Evolutionary conservation across 2,113 vertebrate species (phyloP).

Genomic region (Saguinus imperator): DNA sequence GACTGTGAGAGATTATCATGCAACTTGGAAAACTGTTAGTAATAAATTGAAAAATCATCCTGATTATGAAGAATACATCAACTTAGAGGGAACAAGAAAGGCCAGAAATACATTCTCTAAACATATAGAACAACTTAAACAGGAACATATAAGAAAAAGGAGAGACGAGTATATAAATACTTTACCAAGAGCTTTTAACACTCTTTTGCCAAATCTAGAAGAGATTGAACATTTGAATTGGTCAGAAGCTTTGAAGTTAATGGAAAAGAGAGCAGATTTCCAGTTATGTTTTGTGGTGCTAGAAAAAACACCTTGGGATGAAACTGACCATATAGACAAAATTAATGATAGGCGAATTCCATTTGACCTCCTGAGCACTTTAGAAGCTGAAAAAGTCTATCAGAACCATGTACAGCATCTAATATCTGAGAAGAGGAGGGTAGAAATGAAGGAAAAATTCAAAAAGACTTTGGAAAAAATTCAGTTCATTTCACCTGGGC

Average conservation of each 20-base stretch:
- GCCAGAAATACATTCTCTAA: constrained; percentile 95
- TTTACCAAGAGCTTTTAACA: constrained; percentile 96
- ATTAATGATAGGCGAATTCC: constrained; percentile 96
- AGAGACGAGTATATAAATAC: constrained; percentile 96
- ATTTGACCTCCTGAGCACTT: constrained; percentile 94
- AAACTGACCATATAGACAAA: constrained; percentile 97
- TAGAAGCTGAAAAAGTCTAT: constrained; percentile 95
- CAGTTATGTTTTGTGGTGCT: constrained; percentile 96
- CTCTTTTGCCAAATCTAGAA: constrained; percentile 93
- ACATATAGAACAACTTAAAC: constrained; percentile 96
- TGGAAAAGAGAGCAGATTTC: constrained; percentile 94
- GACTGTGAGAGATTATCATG: constrained; percentile 96
- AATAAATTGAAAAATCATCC: constrained; percentile 95
- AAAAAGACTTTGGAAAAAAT: constrained; percentile 97
- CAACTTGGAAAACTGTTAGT: constrained; percentile 95
- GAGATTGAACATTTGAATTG: constrained; percentile 95
- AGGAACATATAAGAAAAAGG: constrained; percentile 96
- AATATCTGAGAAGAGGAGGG: constrained; percentile 93
- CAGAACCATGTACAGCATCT: constrained; percentile 97
- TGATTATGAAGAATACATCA: constrained; percentile 97
- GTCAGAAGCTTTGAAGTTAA: constrained; percentile 93
- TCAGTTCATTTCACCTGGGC: constrained; percentile 96
- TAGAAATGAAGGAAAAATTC: constrained; percentile 99
- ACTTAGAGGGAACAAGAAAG: constrained; percentile 95
- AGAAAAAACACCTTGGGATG: constrained; percentile 96